Percentiles rank a stretch among this genome's conserved stretches.
phyloP scores from a whole-genome alignment of 1,140 invertebrate genomes.

The Adelges cooleyi region DNA sequence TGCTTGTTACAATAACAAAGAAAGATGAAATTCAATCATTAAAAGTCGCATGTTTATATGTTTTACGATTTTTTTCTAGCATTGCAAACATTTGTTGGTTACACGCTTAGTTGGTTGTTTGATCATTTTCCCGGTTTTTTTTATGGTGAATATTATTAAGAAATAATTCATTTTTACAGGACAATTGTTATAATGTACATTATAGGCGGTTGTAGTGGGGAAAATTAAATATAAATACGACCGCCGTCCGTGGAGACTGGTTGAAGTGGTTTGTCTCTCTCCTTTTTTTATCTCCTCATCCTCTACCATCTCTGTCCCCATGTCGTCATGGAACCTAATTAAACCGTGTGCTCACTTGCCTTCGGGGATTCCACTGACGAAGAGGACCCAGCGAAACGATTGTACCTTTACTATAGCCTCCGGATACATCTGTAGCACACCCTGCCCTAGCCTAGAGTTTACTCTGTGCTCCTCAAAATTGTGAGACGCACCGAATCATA shows the following conservation, averaged over 20 bases:
- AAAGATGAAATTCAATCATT: too few species aligned
- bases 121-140: too few species aligned
- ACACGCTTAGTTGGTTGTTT: too few species aligned
- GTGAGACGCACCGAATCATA: neutral
- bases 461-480: neutral
- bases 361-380: neutral
- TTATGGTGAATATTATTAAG: too few species aligned
- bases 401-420: neutral
- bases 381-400: slow-evolving; percentile 1
- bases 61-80: too few species aligned
- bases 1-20: too few species aligned
- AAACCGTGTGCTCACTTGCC: neutral
- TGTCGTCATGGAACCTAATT: slow-evolving; percentile 15
- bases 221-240: slow-evolving; percentile 15
- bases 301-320: neutral
- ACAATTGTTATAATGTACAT: too few species aligned
- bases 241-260: neutral
- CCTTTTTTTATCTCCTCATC: neutral
- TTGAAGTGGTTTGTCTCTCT: neutral
- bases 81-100: too few species aligned
- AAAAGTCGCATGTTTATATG: too few species aligned
- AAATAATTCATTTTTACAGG: too few species aligned
- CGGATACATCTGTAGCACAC: neutral
- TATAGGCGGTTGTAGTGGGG: neutral
- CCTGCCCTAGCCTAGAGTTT: neutral